Evolutionary conservation across 2,888 invertebrate species (phyloP).

Genomic region (Scaptomyza cyrtandrae): DNA sequence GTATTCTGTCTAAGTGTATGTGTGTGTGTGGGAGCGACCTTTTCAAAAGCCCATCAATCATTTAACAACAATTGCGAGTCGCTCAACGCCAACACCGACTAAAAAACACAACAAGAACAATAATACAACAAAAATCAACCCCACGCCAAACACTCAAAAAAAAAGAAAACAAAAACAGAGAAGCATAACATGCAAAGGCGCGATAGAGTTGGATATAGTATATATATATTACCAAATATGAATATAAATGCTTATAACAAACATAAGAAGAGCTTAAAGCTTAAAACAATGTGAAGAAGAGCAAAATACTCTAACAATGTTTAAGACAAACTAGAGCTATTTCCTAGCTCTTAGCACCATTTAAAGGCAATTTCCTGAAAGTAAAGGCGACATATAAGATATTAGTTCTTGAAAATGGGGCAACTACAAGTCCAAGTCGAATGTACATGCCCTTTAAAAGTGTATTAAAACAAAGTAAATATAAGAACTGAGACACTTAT

Average conservation of each 20-base stretch:
- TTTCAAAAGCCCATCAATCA: slow-evolving; percentile 69
- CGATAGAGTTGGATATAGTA: slow-evolving; percentile 46
- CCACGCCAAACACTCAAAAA: slow-evolving; percentile 42
- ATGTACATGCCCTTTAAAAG: not conserved
- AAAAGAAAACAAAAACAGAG: not conserved
- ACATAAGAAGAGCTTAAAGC: slow-evolving; percentile 1
- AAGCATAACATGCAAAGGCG: slow-evolving; percentile 33
- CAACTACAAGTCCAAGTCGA: too few species aligned
- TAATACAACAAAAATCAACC: slow-evolving; percentile 45
- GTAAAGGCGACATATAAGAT: too few species aligned
- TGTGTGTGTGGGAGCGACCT: slow-evolving; percentile 54
- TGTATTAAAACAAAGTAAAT: slow-evolving; percentile 1
- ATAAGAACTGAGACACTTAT: slow-evolving; percentile 29
- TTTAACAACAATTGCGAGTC: slow-evolving; percentile 67
- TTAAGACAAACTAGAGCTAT: too few species aligned
- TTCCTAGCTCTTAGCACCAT: too few species aligned
- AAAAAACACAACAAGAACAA: slow-evolving; percentile 26
- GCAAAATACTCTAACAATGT: slow-evolving; percentile 18
- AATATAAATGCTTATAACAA: slow-evolving; percentile 65
- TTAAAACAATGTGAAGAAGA: not conserved
- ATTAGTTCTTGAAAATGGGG: too few species aligned
- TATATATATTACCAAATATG: slow-evolving; percentile 67
- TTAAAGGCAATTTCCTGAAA: too few species aligned
- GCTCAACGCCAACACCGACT: slow-evolving; percentile 64
- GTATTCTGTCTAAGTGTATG: slow-evolving; percentile 20